Evolutionary conservation across 2,113 vertebrate genomes (phyloP).

Genomic region (Gnathonemus longibarbis): DNA sequence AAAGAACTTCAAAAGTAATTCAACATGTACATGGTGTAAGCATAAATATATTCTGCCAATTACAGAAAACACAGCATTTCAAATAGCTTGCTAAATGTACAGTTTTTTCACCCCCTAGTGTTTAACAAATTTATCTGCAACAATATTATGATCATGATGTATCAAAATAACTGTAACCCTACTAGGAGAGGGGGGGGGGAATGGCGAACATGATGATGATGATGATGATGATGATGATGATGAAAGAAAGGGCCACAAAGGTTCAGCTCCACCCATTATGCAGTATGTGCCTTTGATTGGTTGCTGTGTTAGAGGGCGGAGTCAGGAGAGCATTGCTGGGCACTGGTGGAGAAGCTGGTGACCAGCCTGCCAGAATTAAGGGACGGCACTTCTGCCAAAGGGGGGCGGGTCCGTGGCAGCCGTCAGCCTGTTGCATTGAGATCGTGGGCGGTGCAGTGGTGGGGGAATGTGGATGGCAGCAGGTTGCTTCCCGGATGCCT

Average conservation of each 20-base stretch:
- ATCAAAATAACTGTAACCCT: too few relatives aligned
- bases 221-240: not conserved
- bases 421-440: conserved; percentile 44
- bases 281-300: conserved; percentile 34
- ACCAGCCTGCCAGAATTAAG: conserved; percentile 34
- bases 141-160: not conserved
- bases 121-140: not conserved
- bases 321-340: conserved; percentile 57
- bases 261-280: not conserved
- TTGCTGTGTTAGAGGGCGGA: conserved; percentile 23
- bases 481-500: not conserved
- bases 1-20: not conserved
- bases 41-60: not conserved
- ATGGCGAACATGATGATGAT: not conserved
- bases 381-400: conserved; percentile 34
- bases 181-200: not conserved
- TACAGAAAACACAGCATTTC: not conserved
- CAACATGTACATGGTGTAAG: not conserved
- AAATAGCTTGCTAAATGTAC: not conserved
- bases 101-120: not conserved
- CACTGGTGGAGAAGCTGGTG: conserved; percentile 46
- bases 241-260: not conserved
- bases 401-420: conserved; percentile 47
- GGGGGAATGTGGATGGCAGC: not conserved
- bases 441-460: conserved; percentile 43